Evolutionary conservation across 2,113 vertebrate genomes (phyloP).

Genomic region (Plotosus lineatus): DNA sequence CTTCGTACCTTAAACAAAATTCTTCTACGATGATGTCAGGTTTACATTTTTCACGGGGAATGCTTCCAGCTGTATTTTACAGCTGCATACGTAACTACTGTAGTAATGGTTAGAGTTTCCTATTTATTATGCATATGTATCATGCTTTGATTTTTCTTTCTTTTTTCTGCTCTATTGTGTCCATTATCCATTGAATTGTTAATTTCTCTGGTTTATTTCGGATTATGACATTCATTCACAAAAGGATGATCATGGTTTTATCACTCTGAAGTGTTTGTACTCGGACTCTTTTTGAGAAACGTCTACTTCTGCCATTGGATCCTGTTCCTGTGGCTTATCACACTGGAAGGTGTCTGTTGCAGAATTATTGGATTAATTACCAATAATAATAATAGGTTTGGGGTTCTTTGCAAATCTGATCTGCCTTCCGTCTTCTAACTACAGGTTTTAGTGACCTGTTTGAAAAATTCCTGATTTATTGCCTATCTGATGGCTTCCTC

Average conservation of each 20-base stretch:
- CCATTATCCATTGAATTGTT: not conserved
- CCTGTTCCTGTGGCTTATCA: not conserved
- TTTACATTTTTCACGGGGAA: not conserved
- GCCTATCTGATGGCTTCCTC: slow-evolving; percentile 7
- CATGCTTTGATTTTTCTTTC: not conserved
- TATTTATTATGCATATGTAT: not conserved
- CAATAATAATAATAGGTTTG: not conserved
- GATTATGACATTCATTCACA: not conserved
- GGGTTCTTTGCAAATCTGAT: not conserved
- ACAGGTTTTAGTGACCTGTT: slow-evolving; percentile 1
- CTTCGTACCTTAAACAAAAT: not conserved
- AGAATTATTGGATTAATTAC: not conserved
- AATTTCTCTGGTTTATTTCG: not conserved
- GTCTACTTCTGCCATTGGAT: not conserved
- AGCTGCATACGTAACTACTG: not conserved
- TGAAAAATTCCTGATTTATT: slow-evolving; percentile 21
- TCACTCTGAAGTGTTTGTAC: not conserved
- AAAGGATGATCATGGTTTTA: not conserved
- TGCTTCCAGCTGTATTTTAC: not conserved
- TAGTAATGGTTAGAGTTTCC: not conserved
- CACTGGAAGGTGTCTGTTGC: not conserved
- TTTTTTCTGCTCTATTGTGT: not conserved
- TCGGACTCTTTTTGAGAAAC: not conserved
- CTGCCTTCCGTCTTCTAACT: not conserved
- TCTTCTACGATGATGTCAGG: too few species aligned